phyloP scores from a whole-genome alignment of 2,113 vertebrate species.

The Nyctereutes procyonoides region DNA sequence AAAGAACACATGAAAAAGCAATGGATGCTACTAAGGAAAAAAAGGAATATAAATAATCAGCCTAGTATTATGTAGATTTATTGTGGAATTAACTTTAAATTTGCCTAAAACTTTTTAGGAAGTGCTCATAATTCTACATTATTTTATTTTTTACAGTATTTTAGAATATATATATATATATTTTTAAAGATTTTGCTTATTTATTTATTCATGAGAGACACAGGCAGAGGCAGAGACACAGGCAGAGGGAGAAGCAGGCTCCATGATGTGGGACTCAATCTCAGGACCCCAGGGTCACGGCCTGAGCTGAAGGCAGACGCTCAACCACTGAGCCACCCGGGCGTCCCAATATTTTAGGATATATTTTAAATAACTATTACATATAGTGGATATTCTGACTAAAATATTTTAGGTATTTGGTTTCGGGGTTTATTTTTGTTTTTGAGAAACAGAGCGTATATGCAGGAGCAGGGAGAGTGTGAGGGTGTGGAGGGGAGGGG shows the following conservation, averaged over 20 bases:
- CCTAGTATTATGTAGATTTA: neutral
- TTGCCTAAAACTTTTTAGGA: neutral
- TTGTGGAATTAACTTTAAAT: neutral
- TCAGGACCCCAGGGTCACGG: too few species aligned
- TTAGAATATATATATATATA: neutral
- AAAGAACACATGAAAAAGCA: neutral
- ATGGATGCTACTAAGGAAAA: neutral
- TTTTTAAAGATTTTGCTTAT: too few species aligned
- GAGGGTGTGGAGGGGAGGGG: neutral
- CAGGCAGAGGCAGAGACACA: too few species aligned
- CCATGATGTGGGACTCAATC: too few species aligned
- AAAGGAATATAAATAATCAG: neutral
- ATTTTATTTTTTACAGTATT: neutral
- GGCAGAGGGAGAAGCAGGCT: too few species aligned
- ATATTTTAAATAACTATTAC: neutral
- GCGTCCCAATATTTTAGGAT: neutral
- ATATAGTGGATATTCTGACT: neutral
- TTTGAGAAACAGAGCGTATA: neutral
- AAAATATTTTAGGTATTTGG: neutral
- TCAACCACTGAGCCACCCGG: too few species aligned
- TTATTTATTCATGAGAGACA: too few species aligned
- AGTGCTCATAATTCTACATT: neutral
- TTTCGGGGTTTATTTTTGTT: neutral
- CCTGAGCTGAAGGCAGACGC: too few species aligned
- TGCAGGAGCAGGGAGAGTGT: neutral